Evolutionary conservation across 2,113 vertebrate species (phyloP), one percentile per base, ranked within the genome.

Genomic region (Caracal caracal): DNA sequence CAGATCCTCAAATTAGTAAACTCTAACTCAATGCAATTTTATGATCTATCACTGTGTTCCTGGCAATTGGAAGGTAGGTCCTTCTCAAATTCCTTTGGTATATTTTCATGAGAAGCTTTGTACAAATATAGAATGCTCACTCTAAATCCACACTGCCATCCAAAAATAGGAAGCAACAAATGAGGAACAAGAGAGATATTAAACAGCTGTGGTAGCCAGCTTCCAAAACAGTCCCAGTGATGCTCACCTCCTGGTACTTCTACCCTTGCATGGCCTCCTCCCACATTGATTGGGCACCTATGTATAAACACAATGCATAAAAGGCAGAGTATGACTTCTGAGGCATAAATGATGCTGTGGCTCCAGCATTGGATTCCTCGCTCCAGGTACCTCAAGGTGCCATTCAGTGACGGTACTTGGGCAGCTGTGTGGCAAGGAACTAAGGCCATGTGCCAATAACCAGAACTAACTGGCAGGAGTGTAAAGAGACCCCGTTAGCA

Each of bases 1-100:
- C 20, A 95, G 95, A 91, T 49, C 70, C 56, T 88, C 73, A 79
- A 75, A 49, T 80, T 26, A 73, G 26, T 70, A 95, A 95, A 92
- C 22, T 73, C 85, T 78, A 80, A 85, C 78, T 71, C n/a, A 76
- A 63, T 53, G 13, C 2, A 61, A 84, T 81, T 82, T 88, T 56
- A 81, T n/a, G 47, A 95, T 59, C 10, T 75, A 61, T 93, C 35
- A 53, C 19, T 35, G 37, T 20, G 40, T 10, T 96, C 75, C 63
- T 40, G 35, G 26, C 30, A 80, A 49, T 53, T 79, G 56, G 61
- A 94, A 15, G 30, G n/a, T 47, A 80, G 35, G 49, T 7, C 37
- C 33, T 68, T 76, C 43, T 83, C n/a, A 73, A 71, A 82, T 73
- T 91, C 47, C 82, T 94, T 5, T 56, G 19, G 43, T 56, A 0